Conservation (phyloP, 2,797 vertebrate genomes). For the Pantherophis alleghaniensis region DNA sequence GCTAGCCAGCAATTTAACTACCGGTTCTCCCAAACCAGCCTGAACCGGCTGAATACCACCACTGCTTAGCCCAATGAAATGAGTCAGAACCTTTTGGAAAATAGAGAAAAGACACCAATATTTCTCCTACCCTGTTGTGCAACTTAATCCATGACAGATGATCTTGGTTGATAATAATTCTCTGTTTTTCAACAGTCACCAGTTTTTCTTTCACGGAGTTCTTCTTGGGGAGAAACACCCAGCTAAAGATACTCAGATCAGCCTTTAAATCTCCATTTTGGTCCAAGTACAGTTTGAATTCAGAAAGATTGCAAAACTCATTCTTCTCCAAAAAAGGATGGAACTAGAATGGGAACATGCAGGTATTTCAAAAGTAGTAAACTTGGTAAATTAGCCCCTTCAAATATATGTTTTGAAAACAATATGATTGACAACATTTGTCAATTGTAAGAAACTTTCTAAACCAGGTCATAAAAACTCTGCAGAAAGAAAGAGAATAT, state of each 20-base stretch:
- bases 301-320: neutral
- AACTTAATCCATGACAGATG: neutral
- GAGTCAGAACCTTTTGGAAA: neutral
- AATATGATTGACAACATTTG: neutral
- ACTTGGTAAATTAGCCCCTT: neutral
- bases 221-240: neutral
- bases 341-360: neutral
- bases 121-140: neutral
- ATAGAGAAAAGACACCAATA: neutral
- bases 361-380: neutral
- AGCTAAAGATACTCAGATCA: neutral
- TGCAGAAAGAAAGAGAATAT: neutral
- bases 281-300: neutral
- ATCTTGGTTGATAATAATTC: neutral
- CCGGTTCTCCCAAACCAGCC: too few species aligned
- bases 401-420: neutral
- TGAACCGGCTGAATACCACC: too few species aligned
- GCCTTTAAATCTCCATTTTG: neutral
- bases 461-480: neutral
- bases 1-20: too few species aligned
- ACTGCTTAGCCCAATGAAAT: neutral
- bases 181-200: neutral
- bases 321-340: neutral
- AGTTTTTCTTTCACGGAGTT: rapidly evolving
- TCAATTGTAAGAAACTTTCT: neutral